A percentile compares a stretch with the other conserved stretches of the same genome.
Conservation (phyloP, 2,888 invertebrate genomes). For the Agrotis clavis region DNA sequence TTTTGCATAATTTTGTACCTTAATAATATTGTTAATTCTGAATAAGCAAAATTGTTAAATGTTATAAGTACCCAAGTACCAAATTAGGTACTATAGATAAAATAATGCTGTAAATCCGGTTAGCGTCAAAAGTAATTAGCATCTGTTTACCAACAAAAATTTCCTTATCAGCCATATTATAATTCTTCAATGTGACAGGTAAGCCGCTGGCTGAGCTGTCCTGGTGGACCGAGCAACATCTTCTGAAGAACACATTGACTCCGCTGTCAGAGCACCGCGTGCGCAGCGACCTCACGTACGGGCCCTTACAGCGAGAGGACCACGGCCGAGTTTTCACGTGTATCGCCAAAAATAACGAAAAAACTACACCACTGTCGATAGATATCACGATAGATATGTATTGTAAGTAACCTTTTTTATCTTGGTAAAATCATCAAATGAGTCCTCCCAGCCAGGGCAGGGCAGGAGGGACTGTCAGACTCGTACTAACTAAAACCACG, state of each 20-base stretch:
- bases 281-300: slow-evolving; percentile 92
- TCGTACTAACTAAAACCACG: no score
- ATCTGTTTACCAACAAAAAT: neutral
- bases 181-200: slow-evolving; percentile 83
- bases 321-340: slow-evolving; percentile 93
- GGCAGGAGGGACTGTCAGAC: no score
- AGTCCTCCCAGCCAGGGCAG: no score
- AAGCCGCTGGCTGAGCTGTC: slow-evolving; percentile 92
- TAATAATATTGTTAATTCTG: no score
- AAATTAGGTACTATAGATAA: no score
- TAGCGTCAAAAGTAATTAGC: neutral
- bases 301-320: slow-evolving; percentile 92
- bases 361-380: slow-evolving; percentile 92
- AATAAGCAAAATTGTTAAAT: no score
- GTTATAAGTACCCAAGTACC: no score
- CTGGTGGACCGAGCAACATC: slow-evolving; percentile 93
- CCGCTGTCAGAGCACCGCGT: slow-evolving; percentile 92
- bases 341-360: slow-evolving; percentile 93
- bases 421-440: no score
- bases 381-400: slow-evolving; percentile 93
- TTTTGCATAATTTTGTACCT: no score
- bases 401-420: slow-evolving; percentile 88
- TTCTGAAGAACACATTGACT: slow-evolving; percentile 92
- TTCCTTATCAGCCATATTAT: no score
- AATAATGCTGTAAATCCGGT: neutral